Percentiles rank a stretch among this genome's conserved stretches.
Conservation (phyloP, 2,113 vertebrate genomes). For the Haliaeetus leucogaster region DNA sequence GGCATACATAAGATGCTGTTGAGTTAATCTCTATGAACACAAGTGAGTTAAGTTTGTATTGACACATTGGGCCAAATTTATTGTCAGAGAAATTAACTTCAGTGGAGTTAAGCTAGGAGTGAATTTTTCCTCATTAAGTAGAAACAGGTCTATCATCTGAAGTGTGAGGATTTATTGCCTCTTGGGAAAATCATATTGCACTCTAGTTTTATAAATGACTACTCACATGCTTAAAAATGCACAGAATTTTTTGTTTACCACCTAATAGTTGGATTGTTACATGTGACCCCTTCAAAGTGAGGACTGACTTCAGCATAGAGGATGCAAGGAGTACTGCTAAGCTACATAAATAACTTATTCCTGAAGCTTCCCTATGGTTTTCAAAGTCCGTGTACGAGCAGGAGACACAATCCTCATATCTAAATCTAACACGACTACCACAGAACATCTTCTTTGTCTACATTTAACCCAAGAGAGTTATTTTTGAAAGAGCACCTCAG, state of each 20-base stretch:
- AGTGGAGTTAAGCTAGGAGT: background rate
- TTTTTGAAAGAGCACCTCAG: background rate
- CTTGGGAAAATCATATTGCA: background rate
- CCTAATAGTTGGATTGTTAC: background rate
- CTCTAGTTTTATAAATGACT: background rate
- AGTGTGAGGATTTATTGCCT: background rate
- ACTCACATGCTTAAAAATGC: background rate
- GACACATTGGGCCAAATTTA: constrained; percentile 49
- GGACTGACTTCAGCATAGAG: background rate
- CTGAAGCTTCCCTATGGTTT: background rate
- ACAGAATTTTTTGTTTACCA: background rate
- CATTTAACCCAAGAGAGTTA: background rate
- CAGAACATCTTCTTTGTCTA: background rate
- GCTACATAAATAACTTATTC: background rate
- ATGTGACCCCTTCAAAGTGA: background rate
- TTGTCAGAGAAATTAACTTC: constrained; percentile 35
- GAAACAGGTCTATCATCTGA: background rate
- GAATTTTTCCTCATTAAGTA: constrained; percentile 20
- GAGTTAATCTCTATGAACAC: constrained; percentile 51
- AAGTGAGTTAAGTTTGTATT: constrained; percentile 39
- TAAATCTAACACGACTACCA: background rate
- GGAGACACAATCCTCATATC: background rate
- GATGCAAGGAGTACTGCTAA: background rate
- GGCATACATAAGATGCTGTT: constrained; percentile 30
- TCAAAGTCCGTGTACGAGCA: background rate